phyloP scores from a whole-genome alignment of 2,888 invertebrate species.

The Cerastis leucographa region DNA sequence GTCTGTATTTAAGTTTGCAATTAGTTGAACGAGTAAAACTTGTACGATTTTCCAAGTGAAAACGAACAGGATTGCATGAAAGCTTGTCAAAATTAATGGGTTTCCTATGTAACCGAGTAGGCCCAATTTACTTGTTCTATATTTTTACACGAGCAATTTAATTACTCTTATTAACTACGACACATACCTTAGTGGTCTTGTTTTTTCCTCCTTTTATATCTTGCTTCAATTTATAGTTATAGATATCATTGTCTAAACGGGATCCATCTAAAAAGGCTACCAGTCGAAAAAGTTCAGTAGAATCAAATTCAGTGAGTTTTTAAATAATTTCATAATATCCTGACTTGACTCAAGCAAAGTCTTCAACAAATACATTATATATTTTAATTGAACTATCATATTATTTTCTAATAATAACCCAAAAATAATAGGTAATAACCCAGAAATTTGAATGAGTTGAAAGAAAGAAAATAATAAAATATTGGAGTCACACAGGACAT shows the following conservation, averaged over 20 bases:
- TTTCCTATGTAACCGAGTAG: constrained; percentile 26
- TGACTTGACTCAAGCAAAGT: not conserved
- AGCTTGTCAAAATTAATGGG: constrained; percentile 50
- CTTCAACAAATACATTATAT: no score
- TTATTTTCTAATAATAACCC: no score
- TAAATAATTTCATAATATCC: not conserved
- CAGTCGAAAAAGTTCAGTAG: not conserved
- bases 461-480: not conserved
- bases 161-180: no score
- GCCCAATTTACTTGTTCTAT: constrained; percentile 3
- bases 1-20: constrained; percentile 27
- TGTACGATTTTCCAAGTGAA: constrained; percentile 35
- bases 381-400: no score
- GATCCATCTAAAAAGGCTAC: not conserved
- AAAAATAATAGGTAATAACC: no score
- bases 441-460: not conserved
- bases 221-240: not conserved
- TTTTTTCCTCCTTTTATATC: not conserved
- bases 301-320: not conserved
- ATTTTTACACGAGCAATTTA: not conserved
- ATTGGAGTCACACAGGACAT: not conserved
- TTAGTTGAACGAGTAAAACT: constrained; percentile 51
- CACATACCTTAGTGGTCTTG: not conserved
- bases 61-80: constrained; percentile 35
- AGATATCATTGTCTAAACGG: not conserved